Evolutionary conservation across 2,797 vertebrate genomes (phyloP).

Genomic region (Melanotaenia maccullochi): DNA sequence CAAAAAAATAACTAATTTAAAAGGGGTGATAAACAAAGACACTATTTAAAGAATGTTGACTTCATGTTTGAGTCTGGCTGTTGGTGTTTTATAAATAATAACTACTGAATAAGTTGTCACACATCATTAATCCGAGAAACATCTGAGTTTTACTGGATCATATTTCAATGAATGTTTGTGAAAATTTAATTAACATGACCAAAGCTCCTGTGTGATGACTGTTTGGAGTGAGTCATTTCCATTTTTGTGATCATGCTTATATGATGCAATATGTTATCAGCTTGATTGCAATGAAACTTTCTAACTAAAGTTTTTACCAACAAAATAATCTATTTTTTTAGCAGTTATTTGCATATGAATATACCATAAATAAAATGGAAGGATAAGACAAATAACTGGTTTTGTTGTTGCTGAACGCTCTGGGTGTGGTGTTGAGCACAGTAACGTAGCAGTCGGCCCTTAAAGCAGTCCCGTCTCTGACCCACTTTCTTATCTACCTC

Average conservation of each 20-base stretch:
- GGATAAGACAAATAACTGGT: too few species aligned
- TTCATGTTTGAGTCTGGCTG: background rate
- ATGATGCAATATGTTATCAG: background rate
- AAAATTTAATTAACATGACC: slow-evolving; percentile 1
- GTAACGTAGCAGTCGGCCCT: too few species aligned
- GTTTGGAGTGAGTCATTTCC: background rate
- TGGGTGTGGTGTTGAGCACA: too few species aligned
- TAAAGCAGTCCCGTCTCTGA: too few species aligned
- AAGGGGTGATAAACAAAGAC: background rate
- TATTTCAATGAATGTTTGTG: slow-evolving; percentile 1
- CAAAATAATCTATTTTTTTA: background rate
- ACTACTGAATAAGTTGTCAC: background rate
- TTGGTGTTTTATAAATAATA: background rate
- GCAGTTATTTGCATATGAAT: background rate
- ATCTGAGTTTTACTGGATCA: background rate
- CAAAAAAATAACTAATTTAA: background rate
- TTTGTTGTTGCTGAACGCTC: too few species aligned
- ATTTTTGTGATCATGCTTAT: background rate
- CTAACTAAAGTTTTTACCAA: background rate
- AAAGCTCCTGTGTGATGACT: slow-evolving; percentile 2
- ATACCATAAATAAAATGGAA: background rate
- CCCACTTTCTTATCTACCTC: too few species aligned
- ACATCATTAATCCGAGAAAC: background rate
- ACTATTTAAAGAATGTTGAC: background rate
- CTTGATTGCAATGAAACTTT: background rate